A percentile compares a stretch with the other conserved stretches of the same genome.
These are phyloP conservation scores for Danio kyathit DNA, from an alignment of 2,797 vertebrate genomes.

Conservation along the genomic window DNA sequence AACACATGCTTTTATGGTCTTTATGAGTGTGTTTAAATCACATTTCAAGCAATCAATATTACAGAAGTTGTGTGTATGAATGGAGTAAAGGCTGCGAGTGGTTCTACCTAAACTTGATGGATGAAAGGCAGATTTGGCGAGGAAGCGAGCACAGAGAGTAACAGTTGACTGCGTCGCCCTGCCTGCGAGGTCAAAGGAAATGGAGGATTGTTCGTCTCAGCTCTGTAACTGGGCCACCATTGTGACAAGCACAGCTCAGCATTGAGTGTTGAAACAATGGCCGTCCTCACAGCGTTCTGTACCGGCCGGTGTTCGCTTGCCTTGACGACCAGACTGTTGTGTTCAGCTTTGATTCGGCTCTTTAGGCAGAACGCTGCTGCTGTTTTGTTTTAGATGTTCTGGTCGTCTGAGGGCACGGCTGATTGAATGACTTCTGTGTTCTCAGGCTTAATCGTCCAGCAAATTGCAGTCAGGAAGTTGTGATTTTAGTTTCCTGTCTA, in stretches of 20 bases:
- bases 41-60: slow-evolving; percentile 48
- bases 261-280: slow-evolving; percentile 52
- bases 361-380: slow-evolving; percentile 14
- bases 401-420: slow-evolving; percentile 18
- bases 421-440: slow-evolving; percentile 49
- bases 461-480: slow-evolving; percentile 58
- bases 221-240: slow-evolving; percentile 45
- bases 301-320: slow-evolving; percentile 28
- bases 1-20: slow-evolving; percentile 50
- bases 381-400: slow-evolving; percentile 36
- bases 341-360: slow-evolving; percentile 13
- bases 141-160: slow-evolving; percentile 26
- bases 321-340: slow-evolving; percentile 39
- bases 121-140: slow-evolving; percentile 32
- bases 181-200: slow-evolving; percentile 55
- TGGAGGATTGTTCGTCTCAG: slow-evolving; percentile 46
- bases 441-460: slow-evolving; percentile 47
- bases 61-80: slow-evolving; percentile 27
- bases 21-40: slow-evolving; percentile 57
- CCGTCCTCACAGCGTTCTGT: slow-evolving; percentile 15
- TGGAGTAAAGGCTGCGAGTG: background rate
- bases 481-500: slow-evolving; percentile 55
- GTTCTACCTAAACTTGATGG: slow-evolving; percentile 44
- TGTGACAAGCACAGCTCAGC: slow-evolving; percentile 24
- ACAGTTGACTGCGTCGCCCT: slow-evolving; percentile 40